Evolutionary conservation across 2,113 vertebrate genomes (phyloP), one percentile per base, ranked within the genome.

Genomic region (Gracilinanus agilis): DNA sequence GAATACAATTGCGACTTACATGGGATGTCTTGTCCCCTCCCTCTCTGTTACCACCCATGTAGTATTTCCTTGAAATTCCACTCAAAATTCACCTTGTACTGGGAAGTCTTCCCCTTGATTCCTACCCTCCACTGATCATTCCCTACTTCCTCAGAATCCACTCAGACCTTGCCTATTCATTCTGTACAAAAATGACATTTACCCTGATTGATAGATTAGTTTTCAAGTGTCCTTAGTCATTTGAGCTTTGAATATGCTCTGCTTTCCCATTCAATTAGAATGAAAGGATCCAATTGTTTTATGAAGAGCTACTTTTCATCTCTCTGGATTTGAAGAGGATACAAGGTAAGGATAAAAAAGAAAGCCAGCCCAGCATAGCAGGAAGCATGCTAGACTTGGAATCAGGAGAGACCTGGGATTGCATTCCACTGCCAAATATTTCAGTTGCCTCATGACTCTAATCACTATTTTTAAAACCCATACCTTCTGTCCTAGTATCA

Each of bases 11-110:
- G 49, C 49, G 5, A 49, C 49, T 49, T 49, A 49, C 49, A 49
- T 34, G 56, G 40, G 11, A 40, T 83, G 19, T 53, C 44, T 11
- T 27, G 11, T 54, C 44, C 53, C 19, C 53, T 56, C 44, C 53
- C 0, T 0, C 89, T 88, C n/a, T 49, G 54, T 3, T 67, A 40
- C 8, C 6, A n/a, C 34, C 13, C n/a, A 75, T 19, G 16, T 75
- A 55, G 34, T 0, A 92, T 95, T 91, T 96, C 54, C 21, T 93
- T 90, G 49, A 56, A 90, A 92, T 44, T n/a, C 49, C 24, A n/a
- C 90, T 90, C 44, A 92, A 55, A 58, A 90, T n/a, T 88, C 56
- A 40, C 34, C 61, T 67, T 54, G 4, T 25, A 90, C 24, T 23
- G 3, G 34, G 49, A 54, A 88, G 40, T 55, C 34, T 67, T 55